Evolutionary conservation across 2,888 invertebrate species (phyloP).

Genomic region (Hypomecis atomaria): DNA sequence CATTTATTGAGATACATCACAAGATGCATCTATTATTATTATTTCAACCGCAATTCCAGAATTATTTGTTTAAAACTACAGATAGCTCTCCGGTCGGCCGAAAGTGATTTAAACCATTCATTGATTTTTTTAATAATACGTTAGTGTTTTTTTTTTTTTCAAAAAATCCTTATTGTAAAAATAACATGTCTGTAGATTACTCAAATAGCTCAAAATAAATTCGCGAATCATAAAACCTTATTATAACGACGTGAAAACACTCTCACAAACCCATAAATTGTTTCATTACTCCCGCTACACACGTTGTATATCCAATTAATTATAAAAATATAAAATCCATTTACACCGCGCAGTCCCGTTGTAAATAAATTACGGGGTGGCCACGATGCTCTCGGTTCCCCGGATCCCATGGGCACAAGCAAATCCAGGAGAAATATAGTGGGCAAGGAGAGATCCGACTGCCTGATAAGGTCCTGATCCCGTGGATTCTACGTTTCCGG

Average conservation of each 20-base stretch:
- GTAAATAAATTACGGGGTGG: constrained; percentile 65
- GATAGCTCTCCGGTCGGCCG: too few relatives aligned
- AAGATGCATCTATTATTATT: too few relatives aligned
- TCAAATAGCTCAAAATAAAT: too few relatives aligned
- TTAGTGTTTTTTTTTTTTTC: too few relatives aligned
- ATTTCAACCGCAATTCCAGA: too few relatives aligned
- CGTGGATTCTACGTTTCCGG: not conserved
- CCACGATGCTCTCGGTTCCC: constrained; percentile 44
- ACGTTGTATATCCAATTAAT: constrained; percentile 51
- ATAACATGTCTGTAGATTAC: too few relatives aligned
- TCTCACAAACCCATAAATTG: constrained; percentile 36
- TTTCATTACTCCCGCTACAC: constrained; percentile 50
- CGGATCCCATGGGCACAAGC: constrained; percentile 28
- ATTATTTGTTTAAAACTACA: too few relatives aligned
- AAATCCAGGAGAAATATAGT: constrained; percentile 20
- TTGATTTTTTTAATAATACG: too few relatives aligned
- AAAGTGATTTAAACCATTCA: too few relatives aligned
- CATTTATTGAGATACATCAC: too few relatives aligned
- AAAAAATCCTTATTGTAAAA: too few relatives aligned
- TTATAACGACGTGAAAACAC: not conserved
- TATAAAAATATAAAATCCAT: constrained; percentile 58
- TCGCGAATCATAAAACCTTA: not conserved
- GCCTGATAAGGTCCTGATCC: constrained; percentile 1
- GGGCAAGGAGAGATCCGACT: not conserved
- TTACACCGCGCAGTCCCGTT: constrained; percentile 51